Evolutionary conservation across 2,113 vertebrate species (phyloP).

Genomic region (Caloenas nicobarica): DNA sequence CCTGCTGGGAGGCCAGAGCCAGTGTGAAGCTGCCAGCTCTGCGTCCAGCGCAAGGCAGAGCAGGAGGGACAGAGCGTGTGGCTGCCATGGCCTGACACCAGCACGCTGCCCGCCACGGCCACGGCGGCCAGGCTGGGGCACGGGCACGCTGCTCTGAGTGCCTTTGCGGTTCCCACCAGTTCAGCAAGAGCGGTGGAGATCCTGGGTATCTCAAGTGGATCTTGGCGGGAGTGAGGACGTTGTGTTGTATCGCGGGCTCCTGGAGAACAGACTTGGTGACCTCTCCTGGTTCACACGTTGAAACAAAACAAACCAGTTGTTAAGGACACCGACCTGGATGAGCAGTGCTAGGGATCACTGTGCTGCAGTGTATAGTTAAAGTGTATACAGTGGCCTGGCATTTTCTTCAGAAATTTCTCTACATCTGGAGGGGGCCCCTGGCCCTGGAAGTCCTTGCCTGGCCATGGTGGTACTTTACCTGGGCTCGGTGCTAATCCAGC

Average conservation of each 20-base stretch:
- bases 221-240: neutral
- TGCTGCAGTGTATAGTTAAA: neutral
- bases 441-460: neutral
- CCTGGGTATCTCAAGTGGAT: neutral
- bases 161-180: neutral
- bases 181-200: neutral
- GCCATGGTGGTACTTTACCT: neutral
- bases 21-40: neutral
- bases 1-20: neutral
- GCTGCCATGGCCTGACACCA: neutral
- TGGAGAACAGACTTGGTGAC: neutral
- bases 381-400: neutral
- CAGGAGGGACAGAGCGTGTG: accelerated
- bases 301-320: neutral
- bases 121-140: accelerated
- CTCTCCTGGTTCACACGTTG: accelerated
- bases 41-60: accelerated
- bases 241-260: accelerated
- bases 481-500: neutral
- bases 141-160: accelerated
- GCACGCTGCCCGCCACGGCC: accelerated
- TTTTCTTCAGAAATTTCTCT: neutral
- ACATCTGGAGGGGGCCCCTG: neutral
- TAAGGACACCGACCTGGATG: accelerated
- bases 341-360: neutral